These are phyloP conservation scores for Plusia festucae DNA, from an alignment of 2,888 invertebrate genomes.

Conservation along the genomic window DNA sequence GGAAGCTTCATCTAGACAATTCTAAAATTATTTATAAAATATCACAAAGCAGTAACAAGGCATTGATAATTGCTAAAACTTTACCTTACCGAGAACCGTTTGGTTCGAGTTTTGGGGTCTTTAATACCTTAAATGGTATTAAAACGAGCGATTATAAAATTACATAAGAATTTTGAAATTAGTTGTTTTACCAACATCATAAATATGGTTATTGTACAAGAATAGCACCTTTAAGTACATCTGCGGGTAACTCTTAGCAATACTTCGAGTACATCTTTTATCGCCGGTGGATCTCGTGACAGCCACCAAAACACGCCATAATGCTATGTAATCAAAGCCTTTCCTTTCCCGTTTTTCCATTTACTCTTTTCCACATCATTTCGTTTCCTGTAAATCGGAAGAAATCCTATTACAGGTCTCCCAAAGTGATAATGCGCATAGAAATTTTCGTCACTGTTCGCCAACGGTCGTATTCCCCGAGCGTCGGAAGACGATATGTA, in stretches of 20 bases:
- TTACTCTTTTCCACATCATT: conserved; percentile 59
- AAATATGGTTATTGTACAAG: conserved; percentile 23
- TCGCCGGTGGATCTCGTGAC: conserved; percentile 9
- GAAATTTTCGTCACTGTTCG: too few relatives aligned
- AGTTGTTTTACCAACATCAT: neutral
- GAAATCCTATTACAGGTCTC: too few relatives aligned
- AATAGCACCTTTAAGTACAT: conserved; percentile 51
- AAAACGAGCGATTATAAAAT: conserved; percentile 19
- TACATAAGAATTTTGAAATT: conserved; percentile 33
- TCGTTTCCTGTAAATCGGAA: conserved; percentile 59
- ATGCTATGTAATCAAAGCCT: conserved; percentile 46
- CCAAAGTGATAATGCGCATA: too few relatives aligned
- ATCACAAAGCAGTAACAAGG: conserved; percentile 40
- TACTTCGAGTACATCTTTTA: conserved; percentile 27
- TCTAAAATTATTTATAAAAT: conserved; percentile 18
- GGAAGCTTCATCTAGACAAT: conserved; percentile 28
- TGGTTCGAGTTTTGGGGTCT: neutral
- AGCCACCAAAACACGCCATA: neutral
- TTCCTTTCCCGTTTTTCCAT: conserved; percentile 63
- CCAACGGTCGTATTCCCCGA: too few relatives aligned
- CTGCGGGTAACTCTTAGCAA: conserved; percentile 19
- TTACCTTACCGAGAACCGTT: neutral
- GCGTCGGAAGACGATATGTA: too few relatives aligned
- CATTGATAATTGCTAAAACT: conserved; percentile 12
- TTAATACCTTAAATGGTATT: neutral